Percentiles rank a stretch among this genome's conserved stretches.
Evolutionary conservation across 2,888 invertebrate species (phyloP).

Genomic region (Thymelicus sylvestris): DNA sequence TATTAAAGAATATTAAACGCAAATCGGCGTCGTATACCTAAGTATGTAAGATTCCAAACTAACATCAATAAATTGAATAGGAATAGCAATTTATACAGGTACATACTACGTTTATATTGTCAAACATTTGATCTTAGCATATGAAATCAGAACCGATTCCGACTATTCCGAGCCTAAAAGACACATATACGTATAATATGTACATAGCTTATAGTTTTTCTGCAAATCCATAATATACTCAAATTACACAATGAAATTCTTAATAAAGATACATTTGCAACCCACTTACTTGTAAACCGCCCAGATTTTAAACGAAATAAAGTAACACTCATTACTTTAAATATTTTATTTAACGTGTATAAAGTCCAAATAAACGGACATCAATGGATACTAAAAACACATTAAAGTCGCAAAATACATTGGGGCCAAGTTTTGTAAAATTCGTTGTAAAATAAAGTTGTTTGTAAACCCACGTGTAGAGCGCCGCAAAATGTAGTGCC

Average conservation of each 20-base stretch:
- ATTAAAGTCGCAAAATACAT: conserved; percentile 17
- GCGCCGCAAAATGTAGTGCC: conserved; percentile 27
- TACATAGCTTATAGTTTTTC: too few species aligned
- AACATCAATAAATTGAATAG: too few species aligned
- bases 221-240: too few species aligned
- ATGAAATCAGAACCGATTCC: too few species aligned
- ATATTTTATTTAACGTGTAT: not conserved
- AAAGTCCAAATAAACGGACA: not conserved
- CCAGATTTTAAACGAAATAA: not conserved
- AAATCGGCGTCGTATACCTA: too few species aligned
- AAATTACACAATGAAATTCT: not conserved
- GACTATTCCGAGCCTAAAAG: too few species aligned
- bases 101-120: too few species aligned
- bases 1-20: not conserved
- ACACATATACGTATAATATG: too few species aligned
- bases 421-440: conserved; percentile 20
- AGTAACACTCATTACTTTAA: not conserved
- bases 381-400: conserved; percentile 7
- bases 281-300: not conserved
- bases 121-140: too few species aligned
- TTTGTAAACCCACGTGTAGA: conserved; percentile 30
- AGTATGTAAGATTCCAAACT: too few species aligned
- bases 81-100: too few species aligned
- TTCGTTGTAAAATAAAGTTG: conserved; percentile 21
- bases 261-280: not conserved